These are phyloP conservation scores for Orchestes rusci DNA, from an alignment of 2,888 invertebrate species.

Conservation along the genomic window DNA sequence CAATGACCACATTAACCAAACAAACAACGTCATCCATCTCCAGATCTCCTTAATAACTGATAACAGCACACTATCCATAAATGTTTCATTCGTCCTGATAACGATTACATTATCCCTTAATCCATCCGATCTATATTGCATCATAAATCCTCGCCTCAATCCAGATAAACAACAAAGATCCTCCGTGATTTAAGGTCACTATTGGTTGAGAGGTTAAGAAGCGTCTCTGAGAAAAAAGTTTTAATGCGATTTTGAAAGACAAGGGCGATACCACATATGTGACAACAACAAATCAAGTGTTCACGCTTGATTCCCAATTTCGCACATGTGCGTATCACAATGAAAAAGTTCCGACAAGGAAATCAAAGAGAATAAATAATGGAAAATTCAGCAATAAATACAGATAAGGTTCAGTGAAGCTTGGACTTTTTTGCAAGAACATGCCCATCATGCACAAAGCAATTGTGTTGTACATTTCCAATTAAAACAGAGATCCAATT, in stretches of 20 bases:
- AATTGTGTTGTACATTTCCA: no score
- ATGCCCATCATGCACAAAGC: no score
- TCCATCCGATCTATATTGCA: constrained; percentile 37
- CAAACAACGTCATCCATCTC: constrained; percentile 19
- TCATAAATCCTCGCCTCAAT: constrained; percentile 35
- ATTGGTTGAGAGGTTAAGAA: constrained; percentile 28
- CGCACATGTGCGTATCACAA: no score
- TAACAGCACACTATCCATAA: constrained; percentile 30
- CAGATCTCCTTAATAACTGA: constrained; percentile 24
- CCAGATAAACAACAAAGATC: constrained; percentile 38
- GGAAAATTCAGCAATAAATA: no score
- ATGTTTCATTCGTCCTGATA: constrained; percentile 36
- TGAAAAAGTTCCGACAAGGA: no score
- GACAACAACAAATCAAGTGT: no score
- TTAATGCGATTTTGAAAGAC: constrained; percentile 28
- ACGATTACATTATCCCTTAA: constrained; percentile 38
- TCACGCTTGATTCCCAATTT: no score
- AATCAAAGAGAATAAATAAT: no score
- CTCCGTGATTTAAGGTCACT: constrained; percentile 32
- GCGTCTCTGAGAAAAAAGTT: constrained; percentile 30
- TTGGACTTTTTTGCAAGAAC: no score
- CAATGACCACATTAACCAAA: constrained; percentile 11
- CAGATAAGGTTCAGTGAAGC: no score
- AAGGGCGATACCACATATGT: no score
- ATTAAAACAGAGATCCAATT: constrained; percentile 18